Conservation (phyloP, 2,888 invertebrate species). For the Acrobasis suavella region DNA sequence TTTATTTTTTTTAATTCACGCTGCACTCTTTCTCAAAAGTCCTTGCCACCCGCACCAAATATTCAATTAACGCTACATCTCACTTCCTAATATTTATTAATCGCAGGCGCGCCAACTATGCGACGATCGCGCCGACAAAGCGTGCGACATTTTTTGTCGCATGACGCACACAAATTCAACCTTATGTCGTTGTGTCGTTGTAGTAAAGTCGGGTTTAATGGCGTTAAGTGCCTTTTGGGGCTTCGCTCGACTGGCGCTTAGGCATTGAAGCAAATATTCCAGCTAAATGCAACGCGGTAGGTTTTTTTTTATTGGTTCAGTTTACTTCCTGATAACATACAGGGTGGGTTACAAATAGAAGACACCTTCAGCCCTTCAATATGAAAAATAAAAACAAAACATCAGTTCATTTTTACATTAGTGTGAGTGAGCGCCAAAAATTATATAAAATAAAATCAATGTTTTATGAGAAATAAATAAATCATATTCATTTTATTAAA, state of each 20-base stretch:
- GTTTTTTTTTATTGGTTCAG: background rate
- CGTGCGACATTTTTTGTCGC: constrained; percentile 24
- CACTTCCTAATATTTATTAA: constrained; percentile 38
- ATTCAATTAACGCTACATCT: constrained; percentile 22
- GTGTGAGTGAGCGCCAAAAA: too few species aligned
- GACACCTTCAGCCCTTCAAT: too few species aligned
- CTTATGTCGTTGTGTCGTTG: background rate
- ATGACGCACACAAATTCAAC: background rate
- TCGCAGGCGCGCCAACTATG: constrained; percentile 35
- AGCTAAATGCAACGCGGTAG: background rate
- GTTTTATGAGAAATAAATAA: too few species aligned
- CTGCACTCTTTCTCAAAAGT: constrained; percentile 2
- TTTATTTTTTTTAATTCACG: too few species aligned
- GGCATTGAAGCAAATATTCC: constrained; percentile 34
- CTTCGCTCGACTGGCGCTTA: constrained; percentile 33
- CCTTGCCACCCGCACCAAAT: constrained; percentile 23
- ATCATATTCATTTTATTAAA: too few species aligned
- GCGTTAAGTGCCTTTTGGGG: constrained; percentile 37
- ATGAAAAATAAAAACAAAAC: too few species aligned
- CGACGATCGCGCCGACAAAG: constrained; percentile 22
- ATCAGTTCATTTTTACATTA: too few species aligned
- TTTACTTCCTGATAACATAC: too few species aligned
- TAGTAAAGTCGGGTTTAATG: background rate
- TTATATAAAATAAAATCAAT: too few species aligned
- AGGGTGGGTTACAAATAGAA: too few species aligned